Evolutionary conservation across 2,888 invertebrate genomes (phyloP).

Genomic region (Syrphus vitripennis): DNA sequence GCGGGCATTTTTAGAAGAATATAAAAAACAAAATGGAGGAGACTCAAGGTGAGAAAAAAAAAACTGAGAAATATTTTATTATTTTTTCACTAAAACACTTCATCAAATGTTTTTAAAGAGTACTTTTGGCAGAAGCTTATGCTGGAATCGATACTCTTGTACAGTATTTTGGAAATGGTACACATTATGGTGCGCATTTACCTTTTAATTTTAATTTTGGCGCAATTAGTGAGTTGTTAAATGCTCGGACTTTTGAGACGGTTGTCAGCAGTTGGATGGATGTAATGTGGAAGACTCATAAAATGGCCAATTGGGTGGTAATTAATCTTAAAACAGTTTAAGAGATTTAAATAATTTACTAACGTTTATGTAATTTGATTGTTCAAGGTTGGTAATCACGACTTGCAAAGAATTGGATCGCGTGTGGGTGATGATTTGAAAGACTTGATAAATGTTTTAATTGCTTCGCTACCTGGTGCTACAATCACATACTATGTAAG

Average conservation of each 20-base stretch:
- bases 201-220: slow-evolving; percentile 85
- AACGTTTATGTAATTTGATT: neutral
- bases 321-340: slow-evolving; percentile 22
- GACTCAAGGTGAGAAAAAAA: slow-evolving; percentile 75
- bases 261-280: slow-evolving; percentile 82
- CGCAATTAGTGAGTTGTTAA: neutral
- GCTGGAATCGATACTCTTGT: slow-evolving; percentile 81
- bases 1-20: slow-evolving; percentile 82
- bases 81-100: neutral
- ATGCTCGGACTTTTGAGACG: neutral
- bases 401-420: slow-evolving; percentile 84
- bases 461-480: slow-evolving; percentile 88
- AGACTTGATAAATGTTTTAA: slow-evolving; percentile 86
- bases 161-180: slow-evolving; percentile 83
- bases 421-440: slow-evolving; percentile 84
- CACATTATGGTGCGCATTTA: slow-evolving; percentile 82
- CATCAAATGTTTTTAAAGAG: neutral
- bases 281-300: slow-evolving; percentile 82
- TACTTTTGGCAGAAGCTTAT: slow-evolving; percentile 86
- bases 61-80: neutral
- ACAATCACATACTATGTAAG: slow-evolving; percentile 88
- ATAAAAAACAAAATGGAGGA: slow-evolving; percentile 77
- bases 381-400: slow-evolving; percentile 84
- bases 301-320: slow-evolving; percentile 86
- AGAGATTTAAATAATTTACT: slow-evolving; percentile 77